Evolutionary conservation across 2,797 vertebrate species (phyloP).

Genomic region (Acipenser transmontanus): DNA sequence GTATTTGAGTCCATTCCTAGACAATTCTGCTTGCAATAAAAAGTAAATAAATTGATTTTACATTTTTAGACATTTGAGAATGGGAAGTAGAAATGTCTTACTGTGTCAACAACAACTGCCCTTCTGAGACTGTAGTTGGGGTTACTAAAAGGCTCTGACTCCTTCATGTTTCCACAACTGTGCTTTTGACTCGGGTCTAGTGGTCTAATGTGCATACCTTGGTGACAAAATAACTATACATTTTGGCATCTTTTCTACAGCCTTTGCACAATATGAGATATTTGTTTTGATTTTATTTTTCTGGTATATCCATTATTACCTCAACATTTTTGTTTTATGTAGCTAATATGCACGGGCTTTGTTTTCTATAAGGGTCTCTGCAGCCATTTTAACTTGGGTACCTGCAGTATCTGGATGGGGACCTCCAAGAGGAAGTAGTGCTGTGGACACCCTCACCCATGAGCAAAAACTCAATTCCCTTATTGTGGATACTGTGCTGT

Average conservation of each 20-base stretch:
- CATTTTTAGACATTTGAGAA: background rate
- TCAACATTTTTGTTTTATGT: too few relatives aligned
- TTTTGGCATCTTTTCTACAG: slow-evolving; percentile 8
- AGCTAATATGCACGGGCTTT: too few relatives aligned
- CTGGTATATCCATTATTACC: too few relatives aligned
- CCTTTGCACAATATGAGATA: too few relatives aligned
- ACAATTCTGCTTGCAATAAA: background rate
- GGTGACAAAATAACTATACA: slow-evolving; percentile 28
- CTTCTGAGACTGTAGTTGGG: slow-evolving; percentile 17
- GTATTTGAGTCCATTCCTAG: slow-evolving; percentile 3
- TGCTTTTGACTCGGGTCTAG: slow-evolving; percentile 34
- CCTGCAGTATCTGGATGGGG: too few relatives aligned
- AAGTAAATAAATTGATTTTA: background rate
- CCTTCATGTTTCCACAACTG: slow-evolving; percentile 38
- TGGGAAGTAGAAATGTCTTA: slow-evolving; percentile 19
- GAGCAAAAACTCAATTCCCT: too few relatives aligned
- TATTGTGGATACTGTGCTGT: too few relatives aligned
- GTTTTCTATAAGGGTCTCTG: too few relatives aligned
- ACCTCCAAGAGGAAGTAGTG: too few relatives aligned
- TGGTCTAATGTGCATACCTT: slow-evolving; percentile 30
- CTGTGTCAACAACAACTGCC: slow-evolving; percentile 26
- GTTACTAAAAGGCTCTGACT: slow-evolving; percentile 35
- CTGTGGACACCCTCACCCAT: too few relatives aligned
- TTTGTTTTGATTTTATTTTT: too few relatives aligned
- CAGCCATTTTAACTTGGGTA: too few relatives aligned